phyloP scores from a whole-genome alignment of 2,113 vertebrate genomes.

The Callaeas wilsoni region DNA sequence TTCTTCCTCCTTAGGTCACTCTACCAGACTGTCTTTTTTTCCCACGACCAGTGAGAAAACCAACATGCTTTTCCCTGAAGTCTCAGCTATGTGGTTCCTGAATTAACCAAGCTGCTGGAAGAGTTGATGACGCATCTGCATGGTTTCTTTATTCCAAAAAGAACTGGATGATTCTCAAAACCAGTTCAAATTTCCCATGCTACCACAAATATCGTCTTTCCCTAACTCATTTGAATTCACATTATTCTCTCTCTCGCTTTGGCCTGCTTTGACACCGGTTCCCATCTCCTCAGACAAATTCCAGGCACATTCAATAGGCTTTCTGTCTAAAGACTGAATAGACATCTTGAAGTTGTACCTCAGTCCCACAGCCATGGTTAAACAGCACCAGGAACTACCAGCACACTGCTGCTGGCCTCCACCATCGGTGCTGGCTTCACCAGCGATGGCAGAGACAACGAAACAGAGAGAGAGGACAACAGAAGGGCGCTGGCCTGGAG shows the following conservation, averaged over 20 bases:
- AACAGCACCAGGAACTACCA: neutral
- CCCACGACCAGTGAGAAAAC: neutral
- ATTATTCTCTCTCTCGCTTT: neutral
- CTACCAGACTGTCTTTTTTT: neutral
- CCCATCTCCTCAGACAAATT: neutral
- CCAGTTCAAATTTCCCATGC: neutral
- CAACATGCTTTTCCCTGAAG: neutral
- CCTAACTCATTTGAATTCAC: neutral
- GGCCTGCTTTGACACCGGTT: neutral
- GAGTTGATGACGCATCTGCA: neutral
- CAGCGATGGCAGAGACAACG: fast-evolving
- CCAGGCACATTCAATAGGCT: neutral
- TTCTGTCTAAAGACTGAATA: neutral
- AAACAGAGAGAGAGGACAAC: neutral
- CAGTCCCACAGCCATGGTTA: neutral
- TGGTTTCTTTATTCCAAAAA: neutral
- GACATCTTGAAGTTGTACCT: neutral
- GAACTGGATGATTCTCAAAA: neutral
- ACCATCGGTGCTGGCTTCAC: neutral
- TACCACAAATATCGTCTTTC: neutral
- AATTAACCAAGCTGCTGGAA: neutral
- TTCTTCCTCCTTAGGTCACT: neutral
- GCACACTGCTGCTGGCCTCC: neutral
- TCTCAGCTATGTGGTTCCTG: neutral
- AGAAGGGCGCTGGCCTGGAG: neutral